These are phyloP conservation scores for chimpanzee (Pan troglodytes) DNA, from an alignment of 2,113 vertebrate genomes.

Conservation along the genomic window NHGRI_mPanTro3-v2.1_pri NC_072401.2:11660501-11661000, in stretches of 20 bases:
- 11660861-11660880: not conserved
- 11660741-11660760: not conserved
- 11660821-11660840: not conserved
- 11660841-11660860: not conserved
- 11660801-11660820: constrained; percentile 6
- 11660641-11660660: not conserved
- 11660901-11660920: too few relatives aligned
- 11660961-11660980: not conserved
- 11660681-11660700: not conserved
- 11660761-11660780: not conserved
- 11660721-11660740: not conserved
- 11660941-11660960: not conserved
- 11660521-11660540: not conserved
- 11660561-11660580: not conserved
- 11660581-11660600: not conserved
- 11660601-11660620: not conserved
- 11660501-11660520: not conserved
- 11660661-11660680: too few relatives aligned
- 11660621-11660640: too few relatives aligned
- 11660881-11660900: not conserved
- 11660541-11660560: not conserved
- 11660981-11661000: not conserved
- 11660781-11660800: not conserved
- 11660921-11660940: not conserved
- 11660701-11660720: not conserved